Evolutionary conservation across 2,113 vertebrate species (phyloP).

Genomic region (Hystrix cristata): DNA sequence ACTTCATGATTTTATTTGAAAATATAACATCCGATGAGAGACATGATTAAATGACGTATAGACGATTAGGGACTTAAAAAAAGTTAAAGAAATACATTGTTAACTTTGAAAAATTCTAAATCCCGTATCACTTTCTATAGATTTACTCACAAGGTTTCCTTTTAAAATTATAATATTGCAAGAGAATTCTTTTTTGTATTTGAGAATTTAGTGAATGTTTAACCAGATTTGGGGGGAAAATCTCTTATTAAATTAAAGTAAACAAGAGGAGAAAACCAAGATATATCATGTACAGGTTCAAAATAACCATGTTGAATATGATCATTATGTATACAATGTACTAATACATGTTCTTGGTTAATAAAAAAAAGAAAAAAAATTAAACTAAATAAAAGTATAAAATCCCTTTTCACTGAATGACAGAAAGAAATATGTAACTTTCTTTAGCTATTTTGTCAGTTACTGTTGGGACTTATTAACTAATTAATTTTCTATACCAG

Average conservation of each 20-base stretch:
- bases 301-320: too few relatives aligned
- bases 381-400: constrained; percentile 30
- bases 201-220: not conserved
- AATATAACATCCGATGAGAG: constrained; percentile 60
- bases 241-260: not conserved
- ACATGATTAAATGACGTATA: constrained; percentile 30
- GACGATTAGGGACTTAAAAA: constrained; percentile 73
- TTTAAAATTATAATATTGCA: not conserved
- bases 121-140: constrained; percentile 40
- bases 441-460: constrained; percentile 10
- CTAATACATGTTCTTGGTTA: too few relatives aligned
- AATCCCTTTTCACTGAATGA: not conserved
- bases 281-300: too few relatives aligned
- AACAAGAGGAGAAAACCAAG: too few relatives aligned
- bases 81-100: constrained; percentile 78
- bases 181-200: constrained; percentile 3
- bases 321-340: too few relatives aligned
- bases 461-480: not conserved
- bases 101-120: constrained; percentile 81
- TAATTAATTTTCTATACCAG: not conserved
- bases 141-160: constrained; percentile 73
- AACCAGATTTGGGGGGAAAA: not conserved
- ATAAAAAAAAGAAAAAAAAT: not conserved
- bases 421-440: not conserved
- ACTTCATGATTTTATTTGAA: constrained; percentile 76